Conservation (phyloP, 2,113 vertebrate species). For the Brachionichthys hirsutus region DNA sequence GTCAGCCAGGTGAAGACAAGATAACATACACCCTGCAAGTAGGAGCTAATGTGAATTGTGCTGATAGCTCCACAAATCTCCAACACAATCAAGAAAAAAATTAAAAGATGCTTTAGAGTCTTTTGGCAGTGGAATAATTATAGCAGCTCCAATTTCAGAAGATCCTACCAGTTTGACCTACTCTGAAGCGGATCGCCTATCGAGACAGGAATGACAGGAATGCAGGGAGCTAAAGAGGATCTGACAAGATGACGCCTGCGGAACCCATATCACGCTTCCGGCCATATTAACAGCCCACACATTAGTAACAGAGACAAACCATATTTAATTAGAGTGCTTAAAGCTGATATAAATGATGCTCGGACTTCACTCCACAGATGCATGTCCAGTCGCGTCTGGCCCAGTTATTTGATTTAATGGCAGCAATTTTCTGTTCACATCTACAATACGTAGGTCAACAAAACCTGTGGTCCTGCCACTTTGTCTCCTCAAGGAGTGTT, state of each 20-base stretch:
- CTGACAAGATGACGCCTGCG: conserved; percentile 4
- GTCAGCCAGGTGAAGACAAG: conserved; percentile 54
- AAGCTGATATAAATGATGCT: conserved; percentile 9
- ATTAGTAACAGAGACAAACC: conserved; percentile 19
- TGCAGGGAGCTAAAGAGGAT: conserved; percentile 36
- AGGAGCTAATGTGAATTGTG: conserved; percentile 13
- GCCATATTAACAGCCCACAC: conserved; percentile 28
- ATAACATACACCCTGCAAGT: conserved; percentile 10
- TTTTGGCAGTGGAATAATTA: conserved; percentile 6
- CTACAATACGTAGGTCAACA: conserved; percentile 34
- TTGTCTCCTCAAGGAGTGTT: conserved; percentile 30
- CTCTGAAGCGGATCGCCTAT: conserved; percentile 43
- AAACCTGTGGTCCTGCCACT: conserved; percentile 36
- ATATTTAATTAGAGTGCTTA: conserved; percentile 18
- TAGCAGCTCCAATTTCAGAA: conserved; percentile 33
- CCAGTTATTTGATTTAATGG: conserved; percentile 52
- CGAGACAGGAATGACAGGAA: conserved; percentile 59
- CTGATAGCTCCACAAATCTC: conserved; percentile 29
- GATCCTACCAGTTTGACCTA: conserved; percentile 30
- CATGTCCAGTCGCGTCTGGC: conserved; percentile 3
- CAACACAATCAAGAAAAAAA: conserved; percentile 34
- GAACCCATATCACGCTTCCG: conserved; percentile 18
- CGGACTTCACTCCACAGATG: conserved; percentile 26
- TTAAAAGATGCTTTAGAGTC: neutral
- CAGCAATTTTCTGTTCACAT: conserved; percentile 59